Conservation (phyloP, 1,140 invertebrate genomes). For the Pogonomyrmex californicus region DNA sequence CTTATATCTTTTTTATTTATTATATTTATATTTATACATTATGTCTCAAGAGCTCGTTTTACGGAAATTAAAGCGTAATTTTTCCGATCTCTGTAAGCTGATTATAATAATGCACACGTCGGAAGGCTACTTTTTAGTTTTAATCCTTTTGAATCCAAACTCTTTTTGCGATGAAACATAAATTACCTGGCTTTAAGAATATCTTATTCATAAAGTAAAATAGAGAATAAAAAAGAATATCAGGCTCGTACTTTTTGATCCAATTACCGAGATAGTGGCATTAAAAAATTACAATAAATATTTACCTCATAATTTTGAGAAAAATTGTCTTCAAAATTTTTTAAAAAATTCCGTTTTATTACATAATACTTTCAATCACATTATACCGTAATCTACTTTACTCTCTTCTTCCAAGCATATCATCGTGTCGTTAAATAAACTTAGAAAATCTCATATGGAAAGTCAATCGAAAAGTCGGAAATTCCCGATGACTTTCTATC, state of each 20-base stretch:
- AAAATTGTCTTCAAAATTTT: conserved; percentile 8
- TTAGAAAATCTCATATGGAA: conserved; percentile 10
- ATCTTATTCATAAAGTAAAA: neutral
- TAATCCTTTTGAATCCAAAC: neutral
- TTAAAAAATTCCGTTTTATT: conserved; percentile 10
- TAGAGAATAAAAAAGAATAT: neutral
- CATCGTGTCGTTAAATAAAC: neutral
- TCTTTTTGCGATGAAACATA: neutral
- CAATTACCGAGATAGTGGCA: neutral
- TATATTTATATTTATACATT: too few species aligned
- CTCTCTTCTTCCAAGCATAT: neutral
- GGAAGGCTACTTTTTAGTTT: neutral
- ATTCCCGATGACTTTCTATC: conserved; percentile 8
- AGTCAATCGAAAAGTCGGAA: neutral
- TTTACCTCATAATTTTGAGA: neutral
- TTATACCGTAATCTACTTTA: neutral
- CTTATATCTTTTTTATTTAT: conserved; percentile 8
- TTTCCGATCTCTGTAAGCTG: neutral
- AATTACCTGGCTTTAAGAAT: conserved; percentile 1
- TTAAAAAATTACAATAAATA: neutral
- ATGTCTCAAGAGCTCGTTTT: too few species aligned
- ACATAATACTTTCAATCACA: neutral
- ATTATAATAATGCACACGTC: neutral
- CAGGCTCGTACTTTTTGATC: neutral
- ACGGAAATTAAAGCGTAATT: neutral